Evolutionary conservation across 2,797 vertebrate genomes (phyloP), one percentile per base, ranked within the genome.

Genomic region (Diplodus puntazzo): DNA sequence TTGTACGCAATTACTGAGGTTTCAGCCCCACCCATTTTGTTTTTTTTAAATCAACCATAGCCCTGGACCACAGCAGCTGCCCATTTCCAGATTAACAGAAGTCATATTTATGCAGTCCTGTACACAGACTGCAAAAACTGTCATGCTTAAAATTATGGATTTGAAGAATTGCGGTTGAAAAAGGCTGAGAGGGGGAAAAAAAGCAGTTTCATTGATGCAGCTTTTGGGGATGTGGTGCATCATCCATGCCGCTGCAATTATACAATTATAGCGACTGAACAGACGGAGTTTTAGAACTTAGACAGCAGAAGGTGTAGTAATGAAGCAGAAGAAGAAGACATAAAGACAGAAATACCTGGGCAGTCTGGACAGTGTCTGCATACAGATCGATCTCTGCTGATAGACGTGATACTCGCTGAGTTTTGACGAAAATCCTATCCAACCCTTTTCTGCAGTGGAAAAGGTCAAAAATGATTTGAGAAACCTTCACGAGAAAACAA

Each of bases 211-310:
- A 48, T 62, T 42, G 34, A 42, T 66, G 14, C 61, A 18, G 14
- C 42, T 27, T 30, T 50, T 60, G 18, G 42, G 1, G 3, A 6
- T 62, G 4, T 66, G 63, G 43, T 59, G 14, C 52, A 34, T 69
- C 50, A 53, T 54, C 30, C 14, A 54, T n/a, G 55, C 61, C 30
- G 55, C 23, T 69, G 17, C n/a, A 9, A 55, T 55, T 42, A 16
- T 48, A 23, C n/a, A 9, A 55, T 55, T 42, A 16, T 43, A 46
- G 1, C 42, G 21, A 2, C 27, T 42, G 48, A 48, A 39, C 52
- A 63, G 61, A 75, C 64, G 61, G 45, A 16, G 3, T 30, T 70
- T 69, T 69, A 39, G 27, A 73, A 68, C 18, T 11, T 49, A 52
- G 55, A 48, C 23, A n/a, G 11, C 48, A 45, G 50, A 39, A 50